A percentile compares a stretch with the other conserved stretches of the same genome.
phyloP scores from a whole-genome alignment of 2,113 vertebrate species.

The Pelusios castaneus region DNA sequence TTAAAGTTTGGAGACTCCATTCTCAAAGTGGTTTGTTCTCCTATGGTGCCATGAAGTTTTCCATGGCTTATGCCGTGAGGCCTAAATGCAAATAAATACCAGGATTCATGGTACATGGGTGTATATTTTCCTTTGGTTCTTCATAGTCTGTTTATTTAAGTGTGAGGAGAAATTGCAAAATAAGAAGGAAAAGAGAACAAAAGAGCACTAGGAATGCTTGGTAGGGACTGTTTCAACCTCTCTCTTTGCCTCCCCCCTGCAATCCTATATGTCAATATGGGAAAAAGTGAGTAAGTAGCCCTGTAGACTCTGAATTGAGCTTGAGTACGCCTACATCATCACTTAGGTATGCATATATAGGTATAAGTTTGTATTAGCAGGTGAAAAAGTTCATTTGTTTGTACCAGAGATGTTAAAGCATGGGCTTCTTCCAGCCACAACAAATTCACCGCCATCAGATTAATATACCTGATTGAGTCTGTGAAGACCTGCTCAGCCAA shows the following conservation, averaged over 20 bases:
- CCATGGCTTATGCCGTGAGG: neutral
- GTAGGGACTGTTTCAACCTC: neutral
- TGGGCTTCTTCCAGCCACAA: constrained; percentile 15
- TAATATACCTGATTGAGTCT: no score
- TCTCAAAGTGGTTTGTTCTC: constrained; percentile 20
- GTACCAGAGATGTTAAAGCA: constrained; percentile 35
- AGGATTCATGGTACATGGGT: constrained; percentile 43
- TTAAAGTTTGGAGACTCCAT: constrained; percentile 2
- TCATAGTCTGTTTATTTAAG: constrained; percentile 46
- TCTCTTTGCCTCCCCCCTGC: neutral
- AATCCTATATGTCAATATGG: neutral
- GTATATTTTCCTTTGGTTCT: neutral
- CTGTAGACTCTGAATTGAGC: constrained; percentile 12
- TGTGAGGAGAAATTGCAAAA: constrained; percentile 27
- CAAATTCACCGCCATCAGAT: no score
- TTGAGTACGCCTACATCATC: constrained; percentile 15
- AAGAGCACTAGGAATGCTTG: neutral
- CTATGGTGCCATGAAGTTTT: constrained; percentile 50
- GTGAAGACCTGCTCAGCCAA: no score
- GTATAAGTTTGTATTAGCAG: neutral
- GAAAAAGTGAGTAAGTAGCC: neutral
- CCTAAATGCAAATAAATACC: constrained; percentile 18
- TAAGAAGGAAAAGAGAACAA: constrained; percentile 44
- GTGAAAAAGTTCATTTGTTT: constrained; percentile 50
- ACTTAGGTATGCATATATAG: constrained; percentile 36